Conservation (phyloP, 2,888 invertebrate species). For the Drosophila kambysellisi region DNA sequence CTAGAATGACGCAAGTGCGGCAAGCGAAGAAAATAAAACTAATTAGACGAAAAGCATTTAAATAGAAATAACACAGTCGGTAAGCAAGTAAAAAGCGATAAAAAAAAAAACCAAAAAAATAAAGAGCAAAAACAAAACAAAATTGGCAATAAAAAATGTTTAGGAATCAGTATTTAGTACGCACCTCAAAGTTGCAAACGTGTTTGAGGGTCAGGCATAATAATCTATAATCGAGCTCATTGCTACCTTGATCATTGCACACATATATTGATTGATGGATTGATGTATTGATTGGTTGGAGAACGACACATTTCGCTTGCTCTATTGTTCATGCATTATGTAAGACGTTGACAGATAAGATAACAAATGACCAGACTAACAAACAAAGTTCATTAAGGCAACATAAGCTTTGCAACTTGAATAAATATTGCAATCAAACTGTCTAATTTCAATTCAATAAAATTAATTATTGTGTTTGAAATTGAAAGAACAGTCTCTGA, state of each 20-base stretch:
- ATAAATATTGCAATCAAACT: background rate
- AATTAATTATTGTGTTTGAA: background rate
- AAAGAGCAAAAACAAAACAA: constrained; percentile 14
- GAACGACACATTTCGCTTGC: constrained; percentile 1
- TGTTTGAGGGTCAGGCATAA: constrained; percentile 55
- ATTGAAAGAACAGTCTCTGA: background rate
- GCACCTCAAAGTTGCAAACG: constrained; percentile 22
- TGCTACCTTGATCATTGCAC: constrained; percentile 46
- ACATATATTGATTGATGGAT: constrained; percentile 3
- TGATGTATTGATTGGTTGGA: constrained; percentile 7
- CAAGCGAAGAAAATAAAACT: constrained; percentile 34
- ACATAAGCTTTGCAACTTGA: constrained; percentile 4
- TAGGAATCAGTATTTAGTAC: constrained; percentile 36
- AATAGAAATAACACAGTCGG: constrained; percentile 4
- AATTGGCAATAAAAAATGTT: constrained; percentile 37
- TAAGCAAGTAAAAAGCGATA: background rate
- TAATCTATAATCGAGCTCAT: constrained; percentile 20
- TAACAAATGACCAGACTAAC: constrained; percentile 9
- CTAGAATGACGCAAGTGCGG: constrained; percentile 56
- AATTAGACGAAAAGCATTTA: constrained; percentile 43
- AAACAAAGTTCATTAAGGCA: background rate
- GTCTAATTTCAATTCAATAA: background rate
- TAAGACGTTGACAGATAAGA: constrained; percentile 24
- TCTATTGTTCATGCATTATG: constrained; percentile 8
- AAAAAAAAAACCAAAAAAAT: constrained; percentile 1